Conservation (phyloP, 2,888 invertebrate species). For the Chouioia cunea region DNA sequence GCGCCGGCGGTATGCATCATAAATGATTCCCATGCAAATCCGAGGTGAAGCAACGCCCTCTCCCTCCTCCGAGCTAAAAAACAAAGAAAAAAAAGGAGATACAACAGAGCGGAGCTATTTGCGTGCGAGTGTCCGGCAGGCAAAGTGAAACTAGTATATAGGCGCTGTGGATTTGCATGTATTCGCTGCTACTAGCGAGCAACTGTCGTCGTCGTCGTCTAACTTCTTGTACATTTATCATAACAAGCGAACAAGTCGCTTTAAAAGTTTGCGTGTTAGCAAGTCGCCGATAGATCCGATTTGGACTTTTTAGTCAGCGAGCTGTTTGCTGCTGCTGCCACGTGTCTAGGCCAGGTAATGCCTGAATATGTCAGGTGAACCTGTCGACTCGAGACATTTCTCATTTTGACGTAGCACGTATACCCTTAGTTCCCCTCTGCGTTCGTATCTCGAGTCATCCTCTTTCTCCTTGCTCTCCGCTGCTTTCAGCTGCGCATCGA, state of each 20-base stretch:
- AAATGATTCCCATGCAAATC: constrained; percentile 21
- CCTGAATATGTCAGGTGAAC: no score
- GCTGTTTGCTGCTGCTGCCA: no score
- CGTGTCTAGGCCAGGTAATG: neutral
- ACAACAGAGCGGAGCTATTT: neutral
- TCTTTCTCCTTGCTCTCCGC: no score
- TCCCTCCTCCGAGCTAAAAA: no score
- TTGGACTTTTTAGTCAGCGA: no score
- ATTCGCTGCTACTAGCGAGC: constrained; percentile 39
- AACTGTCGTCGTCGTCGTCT: constrained; percentile 25
- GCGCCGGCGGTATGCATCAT: constrained; percentile 37
- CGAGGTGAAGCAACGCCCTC: no score
- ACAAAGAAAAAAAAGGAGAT: constrained; percentile 20
- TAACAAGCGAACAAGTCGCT: constrained; percentile 46
- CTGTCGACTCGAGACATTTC: no score
- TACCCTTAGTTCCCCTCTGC: no score
- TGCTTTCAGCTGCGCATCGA: no score
- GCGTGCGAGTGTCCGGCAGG: neutral
- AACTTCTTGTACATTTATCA: constrained; percentile 47
- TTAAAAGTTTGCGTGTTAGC: constrained; percentile 39
- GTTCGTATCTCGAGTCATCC: no score
- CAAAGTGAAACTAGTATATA: constrained; percentile 16
- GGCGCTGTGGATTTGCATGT: constrained; percentile 44
- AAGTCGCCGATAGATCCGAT: constrained; percentile 32
- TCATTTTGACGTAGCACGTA: no score